Evolutionary conservation across 2,113 vertebrate genomes (phyloP).

Genomic region (Oreochromis tanganicae): DNA sequence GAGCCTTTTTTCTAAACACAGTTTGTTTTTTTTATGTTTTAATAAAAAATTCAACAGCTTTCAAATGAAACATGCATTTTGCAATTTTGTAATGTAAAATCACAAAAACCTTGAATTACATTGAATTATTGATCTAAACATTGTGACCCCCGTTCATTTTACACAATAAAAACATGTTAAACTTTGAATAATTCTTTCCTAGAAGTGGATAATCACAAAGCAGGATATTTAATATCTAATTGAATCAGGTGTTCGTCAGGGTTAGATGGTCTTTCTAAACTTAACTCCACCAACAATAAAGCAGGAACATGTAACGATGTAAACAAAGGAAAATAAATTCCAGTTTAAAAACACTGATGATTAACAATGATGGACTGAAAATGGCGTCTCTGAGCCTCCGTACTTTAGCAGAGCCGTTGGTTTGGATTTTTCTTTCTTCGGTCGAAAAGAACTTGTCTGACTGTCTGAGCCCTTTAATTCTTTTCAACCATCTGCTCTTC

Average conservation of each 20-base stretch:
- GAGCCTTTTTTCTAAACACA: neutral
- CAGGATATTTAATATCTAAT: neutral
- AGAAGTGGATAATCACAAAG: neutral
- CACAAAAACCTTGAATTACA: neutral
- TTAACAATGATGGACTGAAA: neutral
- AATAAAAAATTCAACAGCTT: neutral
- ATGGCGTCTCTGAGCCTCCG: neutral
- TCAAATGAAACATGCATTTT: neutral
- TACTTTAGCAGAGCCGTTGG: neutral
- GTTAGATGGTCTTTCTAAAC: neutral
- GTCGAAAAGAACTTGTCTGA: neutral
- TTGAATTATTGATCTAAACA: neutral
- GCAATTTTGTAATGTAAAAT: neutral
- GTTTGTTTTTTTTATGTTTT: neutral
- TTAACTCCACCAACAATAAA: neutral
- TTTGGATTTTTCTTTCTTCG: neutral
- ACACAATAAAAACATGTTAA: neutral
- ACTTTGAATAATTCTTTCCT: neutral
- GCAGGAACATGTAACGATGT: neutral
- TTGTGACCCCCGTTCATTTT: neutral
- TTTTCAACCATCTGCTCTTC: constrained; percentile 11
- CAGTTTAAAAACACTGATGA: neutral
- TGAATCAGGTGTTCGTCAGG: neutral
- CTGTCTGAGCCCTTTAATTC: constrained; percentile 20
- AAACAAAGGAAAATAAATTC: neutral